A percentile compares a stretch with the other conserved stretches of the same genome.
These are phyloP conservation scores for Dryas iulia DNA, from an alignment of 1,140 invertebrate genomes.

Conservation along the genomic window DNA sequence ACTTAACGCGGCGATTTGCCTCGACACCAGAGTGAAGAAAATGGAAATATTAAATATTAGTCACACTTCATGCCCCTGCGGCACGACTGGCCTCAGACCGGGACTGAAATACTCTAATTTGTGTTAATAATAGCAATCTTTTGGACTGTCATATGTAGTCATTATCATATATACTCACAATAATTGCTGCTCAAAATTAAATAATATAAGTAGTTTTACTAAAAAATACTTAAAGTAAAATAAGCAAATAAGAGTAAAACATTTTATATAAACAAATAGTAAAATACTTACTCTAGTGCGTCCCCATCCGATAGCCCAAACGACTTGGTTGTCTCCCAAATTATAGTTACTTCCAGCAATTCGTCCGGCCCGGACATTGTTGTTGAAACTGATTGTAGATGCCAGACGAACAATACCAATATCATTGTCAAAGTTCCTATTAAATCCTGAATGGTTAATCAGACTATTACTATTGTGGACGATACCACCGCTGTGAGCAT, in stretches of 20 bases:
- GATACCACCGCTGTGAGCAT: conserved; percentile 42
- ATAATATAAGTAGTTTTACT: background rate
- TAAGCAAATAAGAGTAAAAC: too few species aligned
- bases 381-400: conserved; percentile 36
- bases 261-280: background rate
- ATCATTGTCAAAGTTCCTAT: conserved; percentile 75
- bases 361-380: conserved; percentile 26
- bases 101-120: too few species aligned
- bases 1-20: too few species aligned
- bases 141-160: too few species aligned
- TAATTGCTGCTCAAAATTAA: too few species aligned
- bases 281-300: conserved; percentile 19
- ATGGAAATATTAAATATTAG: too few species aligned
- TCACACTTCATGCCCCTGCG: too few species aligned
- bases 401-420: conserved; percentile 78
- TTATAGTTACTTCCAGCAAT: conserved; percentile 49
- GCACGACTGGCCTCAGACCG: too few species aligned
- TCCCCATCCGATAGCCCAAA: conserved; percentile 82
- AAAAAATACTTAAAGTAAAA: background rate
- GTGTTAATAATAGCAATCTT: too few species aligned
- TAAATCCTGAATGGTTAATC: conserved; percentile 39
- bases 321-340: conserved; percentile 52
- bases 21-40: too few species aligned
- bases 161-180: too few species aligned
- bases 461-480: conserved; percentile 32